phyloP scores from a whole-genome alignment of 1,140 invertebrate genomes.

The Rhopalosiphum maidis region DNA sequence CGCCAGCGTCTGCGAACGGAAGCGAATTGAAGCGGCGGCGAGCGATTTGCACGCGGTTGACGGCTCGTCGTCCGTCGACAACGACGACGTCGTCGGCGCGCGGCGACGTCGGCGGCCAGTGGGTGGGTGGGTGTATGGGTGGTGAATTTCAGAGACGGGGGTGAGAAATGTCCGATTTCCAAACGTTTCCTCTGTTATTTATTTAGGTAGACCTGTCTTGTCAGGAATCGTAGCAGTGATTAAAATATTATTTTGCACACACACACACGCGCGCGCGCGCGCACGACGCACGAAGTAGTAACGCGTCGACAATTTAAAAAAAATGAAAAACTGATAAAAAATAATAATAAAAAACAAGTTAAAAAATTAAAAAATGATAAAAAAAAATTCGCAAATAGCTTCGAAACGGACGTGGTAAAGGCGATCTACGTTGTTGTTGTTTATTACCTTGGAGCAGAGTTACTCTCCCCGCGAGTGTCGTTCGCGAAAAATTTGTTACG shows the following conservation, averaged over 20 bases:
- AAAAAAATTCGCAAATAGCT: background rate
- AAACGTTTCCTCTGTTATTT: no score
- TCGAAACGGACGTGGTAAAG: no score
- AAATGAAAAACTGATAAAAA: background rate
- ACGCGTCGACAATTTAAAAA: background rate
- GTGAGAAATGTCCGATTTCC: background rate
- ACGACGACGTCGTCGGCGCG: background rate
- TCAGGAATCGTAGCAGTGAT: no score
- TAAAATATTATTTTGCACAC: background rate
- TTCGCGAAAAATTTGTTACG: background rate
- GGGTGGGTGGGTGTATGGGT: no score
- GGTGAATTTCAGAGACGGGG: background rate
- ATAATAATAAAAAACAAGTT: no score
- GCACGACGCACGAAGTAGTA: no score
- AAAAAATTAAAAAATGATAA: background rate
- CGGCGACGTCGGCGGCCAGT: no score
- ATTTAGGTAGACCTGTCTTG: no score
- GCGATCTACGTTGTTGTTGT: background rate
- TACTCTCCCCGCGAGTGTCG: background rate
- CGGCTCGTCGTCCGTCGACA: background rate
- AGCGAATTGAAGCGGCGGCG: background rate
- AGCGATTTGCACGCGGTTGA: slow-evolving; percentile 2
- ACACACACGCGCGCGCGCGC: background rate
- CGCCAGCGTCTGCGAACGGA: background rate
- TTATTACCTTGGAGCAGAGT: slow-evolving; percentile 18